A percentile compares a stretch with the other conserved stretches of the same genome.
phyloP scores from a whole-genome alignment of 2,113 vertebrate species.

The Gymnorhina tibicen region DNA sequence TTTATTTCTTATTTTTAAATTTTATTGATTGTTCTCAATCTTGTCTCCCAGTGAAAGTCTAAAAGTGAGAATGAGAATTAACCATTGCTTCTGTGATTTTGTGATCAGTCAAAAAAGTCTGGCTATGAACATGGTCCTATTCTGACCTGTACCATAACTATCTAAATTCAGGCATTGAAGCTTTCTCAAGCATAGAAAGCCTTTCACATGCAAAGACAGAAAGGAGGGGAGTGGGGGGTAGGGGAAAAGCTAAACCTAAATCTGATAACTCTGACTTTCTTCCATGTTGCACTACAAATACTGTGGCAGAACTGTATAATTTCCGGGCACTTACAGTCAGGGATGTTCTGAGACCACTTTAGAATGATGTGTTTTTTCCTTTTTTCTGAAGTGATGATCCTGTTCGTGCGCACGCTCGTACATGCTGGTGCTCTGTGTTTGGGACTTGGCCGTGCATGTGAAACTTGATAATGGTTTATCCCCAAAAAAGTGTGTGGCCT shows the following conservation, averaged over 20 bases:
- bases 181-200: neutral
- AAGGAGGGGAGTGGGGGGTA: neutral
- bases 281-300: neutral
- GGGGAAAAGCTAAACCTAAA: neutral
- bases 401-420: neutral
- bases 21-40: neutral
- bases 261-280: neutral
- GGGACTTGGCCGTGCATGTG: neutral
- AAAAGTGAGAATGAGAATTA: neutral
- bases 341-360: neutral
- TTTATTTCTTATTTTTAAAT: neutral
- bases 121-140: neutral
- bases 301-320: neutral
- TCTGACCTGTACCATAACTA: neutral
- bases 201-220: neutral
- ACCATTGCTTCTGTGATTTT: neutral
- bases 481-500: neutral
- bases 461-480: neutral
- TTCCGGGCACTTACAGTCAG: neutral
- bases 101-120: neutral
- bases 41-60: neutral
- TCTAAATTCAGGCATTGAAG: neutral
- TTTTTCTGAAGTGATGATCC: neutral
- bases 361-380: rapidly evolving
- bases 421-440: neutral